Base-by-base conservation (phyloP, 2,113 vertebrate species). In the Burhinus oedicnemus region DNA sequence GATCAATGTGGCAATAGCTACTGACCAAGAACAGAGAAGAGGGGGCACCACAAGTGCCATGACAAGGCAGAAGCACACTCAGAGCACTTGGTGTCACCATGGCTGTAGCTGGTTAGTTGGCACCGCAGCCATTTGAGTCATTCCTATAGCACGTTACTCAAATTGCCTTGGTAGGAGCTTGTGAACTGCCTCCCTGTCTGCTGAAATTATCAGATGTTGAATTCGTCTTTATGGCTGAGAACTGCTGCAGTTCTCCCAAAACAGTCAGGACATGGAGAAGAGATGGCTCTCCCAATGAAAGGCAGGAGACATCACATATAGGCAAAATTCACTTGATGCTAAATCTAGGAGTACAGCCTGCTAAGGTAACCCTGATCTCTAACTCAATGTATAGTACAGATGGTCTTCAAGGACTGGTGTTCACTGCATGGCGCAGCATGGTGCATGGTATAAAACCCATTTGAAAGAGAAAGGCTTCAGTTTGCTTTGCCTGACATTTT, bases 101-200 rank as follows among this genome's bases (percentile, higher is more conserved):
- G 27, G 29, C 60, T 40, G 14, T 30, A 26, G 40, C 22, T 44
- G 30, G 20, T 32, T 54, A 23, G 8, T 58, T 47, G 51, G 27
- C 17, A 6, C 32, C 0, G 0, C 21, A 75, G 68, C 12, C 1
- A 0, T 44, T 72, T 38, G 30, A 22, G 5, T 22, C 4, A 0
- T 60, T 58, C 44, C n/a, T 47, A 10, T 6, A 30, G 16, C 12
- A 47, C 1, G 0, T 64, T 75, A 30, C 20, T 54, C 44, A 47
- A 7, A 49, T 23, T 36, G 30, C 10, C 40, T 54, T 42, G 40
- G 40, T 42, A 61, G 74, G 12, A 58, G 26, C 19, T 42, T 78
- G 60, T 49, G 42, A 91, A 27, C 23, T 55, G 49, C 9, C 13
- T 68, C 19, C 6, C 14, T 10, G 9, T 51, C 47, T 83, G 65